Evolutionary conservation across 1,140 invertebrate genomes (phyloP).

Genomic region (Sminthurinus signatus): DNA sequence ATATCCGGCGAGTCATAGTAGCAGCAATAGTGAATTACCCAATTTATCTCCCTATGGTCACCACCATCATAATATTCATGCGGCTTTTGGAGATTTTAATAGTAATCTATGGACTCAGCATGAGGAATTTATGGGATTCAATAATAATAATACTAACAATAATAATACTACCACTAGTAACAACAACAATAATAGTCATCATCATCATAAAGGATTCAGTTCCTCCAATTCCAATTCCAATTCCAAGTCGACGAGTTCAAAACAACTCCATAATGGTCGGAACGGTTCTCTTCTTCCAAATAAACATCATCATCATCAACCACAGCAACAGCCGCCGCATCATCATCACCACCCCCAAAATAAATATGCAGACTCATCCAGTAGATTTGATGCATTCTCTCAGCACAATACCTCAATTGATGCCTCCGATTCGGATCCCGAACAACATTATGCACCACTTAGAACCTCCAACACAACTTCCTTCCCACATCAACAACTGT

Average conservation of each 20-base stretch:
- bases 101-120: conserved; percentile 6
- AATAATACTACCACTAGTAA: too few relatives aligned
- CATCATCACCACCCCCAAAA: background rate
- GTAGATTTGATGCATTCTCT: conserved; percentile 7
- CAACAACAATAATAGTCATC: background rate
- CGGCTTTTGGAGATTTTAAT: conserved; percentile 8
- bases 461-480: too few relatives aligned
- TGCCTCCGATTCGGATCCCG: conserved; percentile 10
- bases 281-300: too few relatives aligned
- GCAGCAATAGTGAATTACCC: conserved; percentile 9
- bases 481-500: background rate
- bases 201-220: background rate
- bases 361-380: conserved; percentile 6
- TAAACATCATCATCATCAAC: too few relatives aligned
- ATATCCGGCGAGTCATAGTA: background rate
- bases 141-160: conserved; percentile 5
- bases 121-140: conserved; percentile 14
- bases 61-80: conserved; percentile 8
- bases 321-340: background rate
- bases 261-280: too few relatives aligned
- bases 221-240: background rate
- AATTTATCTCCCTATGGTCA: conserved; percentile 3
- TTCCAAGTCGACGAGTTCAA: too few relatives aligned
- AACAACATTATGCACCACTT: background rate
- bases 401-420: conserved; percentile 12